Conservation (phyloP, 2,113 vertebrate species). For the Brachionichthys hirsutus region DNA sequence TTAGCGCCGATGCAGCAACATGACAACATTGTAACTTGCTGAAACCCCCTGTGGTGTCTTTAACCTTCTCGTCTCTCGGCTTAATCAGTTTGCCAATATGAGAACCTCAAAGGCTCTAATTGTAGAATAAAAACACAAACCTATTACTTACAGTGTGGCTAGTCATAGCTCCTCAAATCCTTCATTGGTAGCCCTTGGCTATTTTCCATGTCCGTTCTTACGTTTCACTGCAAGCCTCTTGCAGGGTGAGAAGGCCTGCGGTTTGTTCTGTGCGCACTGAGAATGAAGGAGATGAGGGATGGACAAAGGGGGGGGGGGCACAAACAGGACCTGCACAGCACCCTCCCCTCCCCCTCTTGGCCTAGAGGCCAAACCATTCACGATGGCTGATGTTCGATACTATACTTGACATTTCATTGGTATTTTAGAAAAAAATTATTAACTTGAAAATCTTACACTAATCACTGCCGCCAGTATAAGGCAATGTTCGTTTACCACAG, state of each 20-base stretch:
- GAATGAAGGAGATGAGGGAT: slow-evolving; percentile 9
- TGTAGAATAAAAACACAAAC: not conserved
- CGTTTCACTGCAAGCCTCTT: slow-evolving; percentile 36
- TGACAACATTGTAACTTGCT: slow-evolving; percentile 5
- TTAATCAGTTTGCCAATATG: not conserved
- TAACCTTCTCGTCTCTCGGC: not conserved
- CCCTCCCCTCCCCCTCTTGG: slow-evolving; percentile 21
- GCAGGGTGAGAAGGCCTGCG: slow-evolving; percentile 46
- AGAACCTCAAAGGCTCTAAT: not conserved
- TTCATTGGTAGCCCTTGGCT: slow-evolving; percentile 13
- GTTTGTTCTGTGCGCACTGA: slow-evolving; percentile 45
- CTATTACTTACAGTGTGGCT: not conserved
- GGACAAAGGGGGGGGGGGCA: slow-evolving; percentile 14
- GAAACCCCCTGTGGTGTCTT: not conserved
- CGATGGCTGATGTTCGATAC: slow-evolving; percentile 22
- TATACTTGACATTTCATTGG: slow-evolving; percentile 1
- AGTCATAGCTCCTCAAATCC: slow-evolving; percentile 8
- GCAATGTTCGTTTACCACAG: no score
- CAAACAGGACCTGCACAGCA: slow-evolving; percentile 32
- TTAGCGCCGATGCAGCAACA: slow-evolving; percentile 1
- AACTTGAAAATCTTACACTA: no score
- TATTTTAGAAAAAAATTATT: no score
- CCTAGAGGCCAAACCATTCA: slow-evolving; percentile 26
- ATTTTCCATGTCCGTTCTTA: slow-evolving; percentile 14
- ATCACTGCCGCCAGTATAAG: no score